Evolutionary conservation across 2,113 vertebrate species (phyloP), one percentile per base, ranked within the genome.

Genomic region (Montifringilla adamsi): DNA sequence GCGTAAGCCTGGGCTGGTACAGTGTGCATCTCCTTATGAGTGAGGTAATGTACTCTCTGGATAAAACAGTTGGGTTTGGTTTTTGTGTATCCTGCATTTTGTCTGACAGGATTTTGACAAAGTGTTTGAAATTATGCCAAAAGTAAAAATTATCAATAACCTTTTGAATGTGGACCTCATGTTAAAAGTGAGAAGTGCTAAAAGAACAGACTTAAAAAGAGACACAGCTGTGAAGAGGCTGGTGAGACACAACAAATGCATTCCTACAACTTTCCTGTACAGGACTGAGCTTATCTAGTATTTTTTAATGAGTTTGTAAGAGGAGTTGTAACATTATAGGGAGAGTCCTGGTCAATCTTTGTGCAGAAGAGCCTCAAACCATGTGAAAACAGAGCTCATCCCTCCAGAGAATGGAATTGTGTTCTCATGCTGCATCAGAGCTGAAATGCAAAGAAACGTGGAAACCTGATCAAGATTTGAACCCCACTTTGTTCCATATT

Each of bases 1-100:
- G 6, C 2, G 1, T 7, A 33, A 87, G 14, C 16, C 26, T 0
- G 6, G 9, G 11, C 26, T 49, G 6, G 1, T 3, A 24, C 2
- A 4, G 35, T 2, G 27, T 30, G 30, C 13, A 4, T 77, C 20
- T 56, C n/a, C 10, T 62, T 55, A 12, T 9, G 24, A 7, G 13
- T 28, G 52, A 46, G 24, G 28, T 58, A 44, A 67, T 9, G 13
- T 18, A 16, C 16, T 49, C 15, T 26, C 8, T n/a, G 55, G 35
- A 43, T 50, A 43, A 87, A 87, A 56, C 3, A 4, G 4, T 10
- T 72, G 5, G 5, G 5, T 52, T 77, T 86, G 19, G 0, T 7
- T 64, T 90, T 44, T 59, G 15, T 4, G 3, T 15, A 27, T 43
- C 47, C 41, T 44, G n/a, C 8, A 9, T 49, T 55, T 77, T 35